Percentiles rank a stretch among this genome's conserved stretches.
phyloP scores from a whole-genome alignment of 2,888 invertebrate genomes.

The Cataglyphis cursor region DNA sequence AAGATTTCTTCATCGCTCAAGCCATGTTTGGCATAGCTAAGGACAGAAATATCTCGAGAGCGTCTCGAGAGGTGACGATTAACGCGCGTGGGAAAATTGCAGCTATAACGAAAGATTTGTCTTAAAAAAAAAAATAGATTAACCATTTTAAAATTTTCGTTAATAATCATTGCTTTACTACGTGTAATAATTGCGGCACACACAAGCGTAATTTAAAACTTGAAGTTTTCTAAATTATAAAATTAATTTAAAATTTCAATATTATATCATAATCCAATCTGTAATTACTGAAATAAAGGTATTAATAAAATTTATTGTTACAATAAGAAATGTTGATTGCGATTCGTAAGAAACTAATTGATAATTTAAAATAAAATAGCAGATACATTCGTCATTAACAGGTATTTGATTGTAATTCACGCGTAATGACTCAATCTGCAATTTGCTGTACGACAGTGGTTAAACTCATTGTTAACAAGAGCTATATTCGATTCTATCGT shows the following conservation, averaged over 20 bases:
- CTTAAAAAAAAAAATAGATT: background rate
- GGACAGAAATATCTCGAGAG: conserved; percentile 67
- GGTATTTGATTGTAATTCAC: conserved; percentile 24
- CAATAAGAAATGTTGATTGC: background rate
- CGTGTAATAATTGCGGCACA: background rate
- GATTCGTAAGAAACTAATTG: background rate
- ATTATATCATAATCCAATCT: background rate
- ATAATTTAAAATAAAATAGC: conserved; percentile 17
- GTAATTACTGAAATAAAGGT: background rate
- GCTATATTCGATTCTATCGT: conserved; percentile 17
- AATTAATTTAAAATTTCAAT: background rate
- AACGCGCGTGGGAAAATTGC: conserved; percentile 52
- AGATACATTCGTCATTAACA: background rate
- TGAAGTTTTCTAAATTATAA: background rate
- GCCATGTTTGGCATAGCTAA: conserved; percentile 58
- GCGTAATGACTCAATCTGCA: conserved; percentile 26
- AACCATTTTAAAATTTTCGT: background rate
- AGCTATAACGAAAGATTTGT: background rate
- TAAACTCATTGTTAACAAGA: conserved; percentile 34
- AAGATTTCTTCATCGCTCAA: conserved; percentile 60
- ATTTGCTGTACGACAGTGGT: background rate
- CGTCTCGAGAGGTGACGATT: conserved; percentile 61
- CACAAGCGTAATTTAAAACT: background rate
- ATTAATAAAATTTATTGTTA: background rate
- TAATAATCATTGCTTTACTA: background rate